Conservation (phyloP, 2,888 invertebrate species). For the Homarus gammarus region DNA sequence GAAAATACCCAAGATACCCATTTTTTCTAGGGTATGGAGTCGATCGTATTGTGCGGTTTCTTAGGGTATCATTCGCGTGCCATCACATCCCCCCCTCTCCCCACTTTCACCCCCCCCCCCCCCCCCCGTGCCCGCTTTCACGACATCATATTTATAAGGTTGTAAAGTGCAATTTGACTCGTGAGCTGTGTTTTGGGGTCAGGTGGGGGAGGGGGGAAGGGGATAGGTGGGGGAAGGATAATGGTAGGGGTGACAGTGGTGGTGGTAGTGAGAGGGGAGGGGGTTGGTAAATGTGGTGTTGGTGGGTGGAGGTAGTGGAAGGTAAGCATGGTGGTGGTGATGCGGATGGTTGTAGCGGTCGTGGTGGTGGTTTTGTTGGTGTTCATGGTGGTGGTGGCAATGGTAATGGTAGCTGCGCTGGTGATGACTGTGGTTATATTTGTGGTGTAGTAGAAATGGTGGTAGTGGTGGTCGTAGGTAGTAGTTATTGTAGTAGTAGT, state of each 20-base stretch:
- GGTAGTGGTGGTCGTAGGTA: no score
- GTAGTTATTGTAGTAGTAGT: no score
- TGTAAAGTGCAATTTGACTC: neutral
- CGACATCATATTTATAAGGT: constrained; percentile 2
- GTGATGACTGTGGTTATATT: no score
- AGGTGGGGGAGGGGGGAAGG: neutral
- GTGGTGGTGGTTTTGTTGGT: no score
- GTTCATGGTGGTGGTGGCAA: no score
- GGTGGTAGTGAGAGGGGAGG: neutral
- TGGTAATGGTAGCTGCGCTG: no score
- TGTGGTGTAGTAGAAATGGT: no score
- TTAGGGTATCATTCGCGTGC: no score
- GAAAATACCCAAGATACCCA: no score
- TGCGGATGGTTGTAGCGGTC: neutral
- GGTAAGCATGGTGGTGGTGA: neutral
- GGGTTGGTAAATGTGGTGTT: neutral
- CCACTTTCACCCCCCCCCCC: neutral
- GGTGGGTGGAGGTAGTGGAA: neutral
- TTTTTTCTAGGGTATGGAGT: no score
- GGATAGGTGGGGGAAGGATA: neutral
- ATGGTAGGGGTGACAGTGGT: neutral
- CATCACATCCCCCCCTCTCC: no score
- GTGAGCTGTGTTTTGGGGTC: neutral
- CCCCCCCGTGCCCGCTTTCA: neutral
- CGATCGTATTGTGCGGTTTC: no score